Conservation (phyloP, 2,888 invertebrate genomes). For the Trypoxylon attenuatum region DNA sequence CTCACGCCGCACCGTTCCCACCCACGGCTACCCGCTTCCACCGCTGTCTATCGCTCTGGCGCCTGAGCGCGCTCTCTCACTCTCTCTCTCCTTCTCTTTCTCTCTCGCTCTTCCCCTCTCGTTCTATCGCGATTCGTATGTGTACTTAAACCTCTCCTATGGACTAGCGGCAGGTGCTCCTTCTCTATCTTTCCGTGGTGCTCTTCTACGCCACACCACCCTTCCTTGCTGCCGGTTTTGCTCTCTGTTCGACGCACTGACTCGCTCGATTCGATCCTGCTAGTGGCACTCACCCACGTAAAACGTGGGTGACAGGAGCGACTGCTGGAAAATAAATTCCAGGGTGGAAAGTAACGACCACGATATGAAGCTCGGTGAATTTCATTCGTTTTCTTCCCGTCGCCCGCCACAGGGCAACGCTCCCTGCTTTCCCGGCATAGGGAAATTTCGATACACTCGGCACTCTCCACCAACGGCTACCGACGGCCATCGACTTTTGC, state of each 20-base stretch:
- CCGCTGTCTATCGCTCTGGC: too few species aligned
- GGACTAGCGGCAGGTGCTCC: background rate
- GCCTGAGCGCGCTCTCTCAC: too few species aligned
- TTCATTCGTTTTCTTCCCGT: slow-evolving; percentile 32
- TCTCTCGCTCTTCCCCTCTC: background rate
- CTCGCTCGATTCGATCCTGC: too few species aligned
- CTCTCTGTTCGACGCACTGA: too few species aligned
- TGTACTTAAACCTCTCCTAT: slow-evolving; percentile 24
- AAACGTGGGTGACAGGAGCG: slow-evolving; percentile 25
- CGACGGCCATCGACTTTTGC: background rate
- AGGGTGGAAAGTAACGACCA: slow-evolving; percentile 52
- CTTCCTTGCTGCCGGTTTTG: too few species aligned
- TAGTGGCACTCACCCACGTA: background rate
- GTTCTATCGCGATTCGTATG: background rate
- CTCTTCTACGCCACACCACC: background rate
- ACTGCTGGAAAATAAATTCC: slow-evolving; percentile 47
- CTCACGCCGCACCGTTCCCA: slow-evolving; percentile 21
- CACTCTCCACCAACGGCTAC: too few species aligned
- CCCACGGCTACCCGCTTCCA: too few species aligned
- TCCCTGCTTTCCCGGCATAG: slow-evolving; percentile 2
- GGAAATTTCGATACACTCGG: slow-evolving; percentile 32
- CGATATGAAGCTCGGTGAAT: slow-evolving; percentile 55
- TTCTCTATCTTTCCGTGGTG: background rate
- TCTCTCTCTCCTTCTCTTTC: background rate
- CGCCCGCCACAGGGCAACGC: background rate